Base-by-base conservation (phyloP, 2,888 invertebrate species). In the Notocelia uddmanniana region DNA sequence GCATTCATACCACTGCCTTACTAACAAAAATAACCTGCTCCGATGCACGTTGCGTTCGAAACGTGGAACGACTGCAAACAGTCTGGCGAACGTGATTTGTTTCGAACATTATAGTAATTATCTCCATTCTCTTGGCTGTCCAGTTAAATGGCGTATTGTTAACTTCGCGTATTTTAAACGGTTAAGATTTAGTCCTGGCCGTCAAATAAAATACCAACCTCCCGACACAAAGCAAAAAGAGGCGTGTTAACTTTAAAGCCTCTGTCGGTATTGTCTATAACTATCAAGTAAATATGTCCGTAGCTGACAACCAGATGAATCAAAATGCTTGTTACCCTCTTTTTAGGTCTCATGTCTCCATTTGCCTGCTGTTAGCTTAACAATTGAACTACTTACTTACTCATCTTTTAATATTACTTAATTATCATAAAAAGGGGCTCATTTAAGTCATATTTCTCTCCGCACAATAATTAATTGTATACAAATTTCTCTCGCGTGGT, bases 401-500 rank as follows among this genome's bases (percentile, higher is more conserved):
- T 60, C 45, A 60, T 45, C 31, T 45, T 21, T 54, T 37, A 41
- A n/a, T n/a, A n/a, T n/a, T n/a, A n/a, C n/a, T n/a, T n/a, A n/a
- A n/a, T n/a, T n/a, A n/a, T n/a, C n/a, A n/a, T n/a, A n/a, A n/a
- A n/a, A n/a, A n/a, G n/a, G 31, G 21, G 52, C 59, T 55, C 15
- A 59, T 34, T 59, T 41, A 3, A 66, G 31, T 18, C 34, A 37
- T 70, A 19, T 41, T 58, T 45, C 62, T 63, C 31, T 45, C 45
- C 26, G 54, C 59, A 45, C 57, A 64, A 54, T 60, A 41, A 52
- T 59, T 50, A 60, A 59, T 67, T 60, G 71, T 59, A 66, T 45
- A 57, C 79, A 80, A 78, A 82, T 80, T 80, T 78, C 77, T 78
- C 80, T 82, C 74, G 81, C 83, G 81, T 80, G 81, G 79, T 81